phyloP scores from a whole-genome alignment of 2,888 invertebrate species.

The Trachelus stipa region DNA sequence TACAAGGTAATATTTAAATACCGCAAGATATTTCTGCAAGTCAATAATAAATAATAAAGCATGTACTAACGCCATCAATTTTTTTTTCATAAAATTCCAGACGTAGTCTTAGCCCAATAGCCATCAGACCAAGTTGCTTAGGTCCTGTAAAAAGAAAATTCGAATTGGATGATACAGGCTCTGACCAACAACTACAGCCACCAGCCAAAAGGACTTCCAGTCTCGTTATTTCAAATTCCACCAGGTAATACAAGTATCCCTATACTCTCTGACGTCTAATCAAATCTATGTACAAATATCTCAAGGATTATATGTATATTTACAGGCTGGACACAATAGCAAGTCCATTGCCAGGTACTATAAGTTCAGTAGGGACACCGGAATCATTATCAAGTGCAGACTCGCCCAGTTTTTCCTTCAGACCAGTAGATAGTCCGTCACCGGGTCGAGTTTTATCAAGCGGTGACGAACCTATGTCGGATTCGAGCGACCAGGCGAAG shows the following conservation, averaged over 20 bases:
- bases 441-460: conserved; percentile 64
- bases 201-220: conserved; percentile 62
- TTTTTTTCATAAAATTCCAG: conserved; percentile 40
- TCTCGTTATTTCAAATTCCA: conserved; percentile 60
- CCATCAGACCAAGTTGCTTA: conserved; percentile 74
- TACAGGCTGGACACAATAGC: conserved; percentile 59
- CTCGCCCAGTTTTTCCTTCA: conserved; percentile 72
- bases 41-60: not conserved
- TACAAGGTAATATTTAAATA: conserved; percentile 68
- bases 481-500: conserved; percentile 49
- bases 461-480: conserved; percentile 63
- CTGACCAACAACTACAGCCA: conserved; percentile 59
- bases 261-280: not conserved
- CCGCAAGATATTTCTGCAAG: not conserved
- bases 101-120: conserved; percentile 89
- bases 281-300: not conserved
- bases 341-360: conserved; percentile 69
- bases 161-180: conserved; percentile 70
- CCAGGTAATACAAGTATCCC: conserved; percentile 46
- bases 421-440: conserved; percentile 71
- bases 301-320: not conserved
- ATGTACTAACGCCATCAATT: conserved; percentile 3
- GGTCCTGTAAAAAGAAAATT: conserved; percentile 74
- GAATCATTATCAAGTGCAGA: conserved; percentile 74
- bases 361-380: conserved; percentile 73